Conservation (phyloP, 2,113 vertebrate genomes). For the Microtus montanus region DNA sequence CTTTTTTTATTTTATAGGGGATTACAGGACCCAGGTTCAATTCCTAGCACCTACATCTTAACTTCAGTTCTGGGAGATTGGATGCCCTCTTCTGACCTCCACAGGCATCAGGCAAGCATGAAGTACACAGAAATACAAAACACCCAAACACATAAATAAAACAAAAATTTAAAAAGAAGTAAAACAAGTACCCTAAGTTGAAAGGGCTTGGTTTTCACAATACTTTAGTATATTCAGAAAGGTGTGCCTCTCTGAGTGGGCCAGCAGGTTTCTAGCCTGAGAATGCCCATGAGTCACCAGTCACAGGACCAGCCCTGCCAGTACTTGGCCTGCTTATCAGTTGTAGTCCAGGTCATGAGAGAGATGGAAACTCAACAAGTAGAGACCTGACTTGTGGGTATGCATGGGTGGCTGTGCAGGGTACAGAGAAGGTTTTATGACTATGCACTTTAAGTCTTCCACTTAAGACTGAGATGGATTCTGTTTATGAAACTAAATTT, state of each 20-base stretch:
- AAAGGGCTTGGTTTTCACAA: background rate
- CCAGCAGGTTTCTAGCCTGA: background rate
- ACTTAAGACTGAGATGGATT: background rate
- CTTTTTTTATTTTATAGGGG: background rate
- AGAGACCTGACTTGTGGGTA: background rate
- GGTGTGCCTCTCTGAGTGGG: background rate
- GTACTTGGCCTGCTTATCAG: background rate
- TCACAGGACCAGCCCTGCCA: background rate
- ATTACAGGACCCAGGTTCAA: background rate
- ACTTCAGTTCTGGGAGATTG: background rate
- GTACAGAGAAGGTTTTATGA: background rate
- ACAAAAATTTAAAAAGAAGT: background rate
- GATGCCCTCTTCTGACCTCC: background rate
- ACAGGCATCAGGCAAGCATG: background rate
- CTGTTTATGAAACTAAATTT: background rate
- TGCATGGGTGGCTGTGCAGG: background rate
- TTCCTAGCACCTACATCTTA: background rate
- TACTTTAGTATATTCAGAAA: background rate
- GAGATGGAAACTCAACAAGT: background rate
- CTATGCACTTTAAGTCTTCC: background rate
- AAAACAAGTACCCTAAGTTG: background rate
- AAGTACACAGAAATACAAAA: background rate
- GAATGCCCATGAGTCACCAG: constrained; percentile 3
- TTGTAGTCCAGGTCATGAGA: background rate
- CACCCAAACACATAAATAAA: background rate